Evolutionary conservation across 92 coral and sea anemone genomes (phyloP).

Genomic region (Paragorgia papillata): DNA sequence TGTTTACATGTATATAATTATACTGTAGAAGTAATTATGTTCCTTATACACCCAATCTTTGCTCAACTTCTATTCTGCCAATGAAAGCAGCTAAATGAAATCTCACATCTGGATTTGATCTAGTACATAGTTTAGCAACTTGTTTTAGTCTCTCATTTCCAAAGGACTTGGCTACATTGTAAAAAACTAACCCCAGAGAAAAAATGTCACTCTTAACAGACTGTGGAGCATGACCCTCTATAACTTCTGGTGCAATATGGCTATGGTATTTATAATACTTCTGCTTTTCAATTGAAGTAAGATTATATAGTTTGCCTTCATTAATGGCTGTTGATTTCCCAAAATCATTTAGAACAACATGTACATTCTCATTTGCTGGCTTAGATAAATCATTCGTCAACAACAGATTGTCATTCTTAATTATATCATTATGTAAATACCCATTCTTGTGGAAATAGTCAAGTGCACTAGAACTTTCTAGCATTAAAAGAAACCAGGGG

Average conservation of each 20-base stretch:
- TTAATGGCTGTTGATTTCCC: slow-evolving; percentile 13
- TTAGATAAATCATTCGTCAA: not conserved
- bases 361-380: not conserved
- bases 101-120: not conserved
- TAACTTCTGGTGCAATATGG: no score
- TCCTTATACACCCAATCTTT: no score
- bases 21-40: no score
- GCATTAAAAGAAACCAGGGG: slow-evolving; percentile 20
- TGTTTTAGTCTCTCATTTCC: not conserved
- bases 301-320: not conserved
- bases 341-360: no score
- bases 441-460: not conserved
- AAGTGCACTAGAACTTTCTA: slow-evolving; percentile 3
- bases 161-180: slow-evolving; percentile 5
- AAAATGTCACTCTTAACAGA: slow-evolving; percentile 19
- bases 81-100: not conserved
- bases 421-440: slow-evolving; percentile 37
- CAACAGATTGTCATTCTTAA: slow-evolving; percentile 38
- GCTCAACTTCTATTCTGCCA: no score
- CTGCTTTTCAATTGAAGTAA: slow-evolving; percentile 7
- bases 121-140: slow-evolving; percentile 10
- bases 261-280: slow-evolving; percentile 7
- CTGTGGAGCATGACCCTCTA: slow-evolving; percentile 13
- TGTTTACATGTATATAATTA: no score
- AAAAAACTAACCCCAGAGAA: slow-evolving; percentile 12